Evolutionary conservation across 2,888 invertebrate species (phyloP).

Genomic region (Lymantria monacha): DNA sequence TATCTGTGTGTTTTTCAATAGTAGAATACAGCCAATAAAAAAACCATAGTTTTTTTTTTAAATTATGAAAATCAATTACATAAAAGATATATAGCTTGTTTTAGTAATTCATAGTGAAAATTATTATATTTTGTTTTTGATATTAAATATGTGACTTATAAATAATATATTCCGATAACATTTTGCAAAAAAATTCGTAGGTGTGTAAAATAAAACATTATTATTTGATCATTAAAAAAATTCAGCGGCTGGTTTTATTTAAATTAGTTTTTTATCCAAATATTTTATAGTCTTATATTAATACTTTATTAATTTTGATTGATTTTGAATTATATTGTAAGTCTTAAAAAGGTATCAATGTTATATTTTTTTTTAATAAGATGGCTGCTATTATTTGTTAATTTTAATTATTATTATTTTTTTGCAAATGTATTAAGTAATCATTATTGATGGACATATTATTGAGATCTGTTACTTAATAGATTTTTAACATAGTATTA

Average conservation of each 20-base stretch:
- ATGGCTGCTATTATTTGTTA: conserved; percentile 12
- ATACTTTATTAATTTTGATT: background rate
- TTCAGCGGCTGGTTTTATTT: conserved; percentile 2
- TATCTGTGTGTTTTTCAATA: conserved; percentile 24
- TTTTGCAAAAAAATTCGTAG: too few species aligned
- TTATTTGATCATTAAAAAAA: background rate
- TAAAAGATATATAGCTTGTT: background rate
- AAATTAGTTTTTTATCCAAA: conserved; percentile 1
- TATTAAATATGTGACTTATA: too few species aligned
- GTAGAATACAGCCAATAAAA: background rate
- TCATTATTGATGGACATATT: conserved; percentile 67
- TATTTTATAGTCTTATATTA: background rate
- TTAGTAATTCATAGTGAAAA: background rate
- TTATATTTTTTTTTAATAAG: conserved; percentile 5
- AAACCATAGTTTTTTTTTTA: background rate
- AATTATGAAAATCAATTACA: background rate
- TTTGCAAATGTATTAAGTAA: conserved; percentile 23
- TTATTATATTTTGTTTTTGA: conserved; percentile 6
- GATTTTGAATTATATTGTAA: background rate
- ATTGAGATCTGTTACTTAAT: conserved; percentile 64
- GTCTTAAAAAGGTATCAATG: background rate
- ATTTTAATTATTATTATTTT: conserved; percentile 24
- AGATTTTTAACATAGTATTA: conserved; percentile 35
- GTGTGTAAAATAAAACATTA: too few species aligned
- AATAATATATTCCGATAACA: too few species aligned